These are phyloP conservation scores for Meleagris gallopavo DNA, from an alignment of 2,113 vertebrate genomes.

Conservation along the genomic window DNA sequence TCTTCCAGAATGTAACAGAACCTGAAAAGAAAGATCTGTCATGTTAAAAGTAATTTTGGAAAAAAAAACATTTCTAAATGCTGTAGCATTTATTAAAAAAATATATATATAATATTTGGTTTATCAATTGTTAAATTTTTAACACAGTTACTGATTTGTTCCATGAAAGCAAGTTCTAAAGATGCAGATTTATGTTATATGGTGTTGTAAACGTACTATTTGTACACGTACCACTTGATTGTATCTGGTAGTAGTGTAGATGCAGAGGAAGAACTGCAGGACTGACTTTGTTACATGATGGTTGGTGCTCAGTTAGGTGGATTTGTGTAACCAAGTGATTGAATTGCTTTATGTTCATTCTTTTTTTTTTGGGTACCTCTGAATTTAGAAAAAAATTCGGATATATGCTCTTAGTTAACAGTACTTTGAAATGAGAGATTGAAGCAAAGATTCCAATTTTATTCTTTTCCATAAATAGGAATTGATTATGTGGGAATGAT, in stretches of 20 bases:
- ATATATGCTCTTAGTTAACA: neutral
- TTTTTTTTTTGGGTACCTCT: neutral
- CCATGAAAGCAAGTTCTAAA: neutral
- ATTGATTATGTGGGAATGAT: neutral
- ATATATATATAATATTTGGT: neutral
- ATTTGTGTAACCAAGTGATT: neutral
- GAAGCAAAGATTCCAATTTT: neutral
- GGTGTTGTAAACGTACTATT: neutral
- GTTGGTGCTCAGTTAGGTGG: neutral
- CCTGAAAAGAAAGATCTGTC: neutral
- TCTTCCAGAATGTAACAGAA: neutral
- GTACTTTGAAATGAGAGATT: neutral
- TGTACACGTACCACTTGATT: too few relatives aligned
- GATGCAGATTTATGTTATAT: neutral
- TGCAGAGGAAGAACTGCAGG: neutral
- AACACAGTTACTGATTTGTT: neutral
- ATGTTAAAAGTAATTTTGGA: neutral
- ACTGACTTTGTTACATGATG: too few relatives aligned
- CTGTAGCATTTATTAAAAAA: neutral
- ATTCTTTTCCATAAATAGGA: neutral
- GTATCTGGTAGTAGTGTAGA: neutral
- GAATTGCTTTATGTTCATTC: neutral
- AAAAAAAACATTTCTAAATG: neutral
- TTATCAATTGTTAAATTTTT: neutral
- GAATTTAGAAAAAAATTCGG: too few relatives aligned